Percentiles rank a stretch among this genome's conserved stretches.
These are phyloP conservation scores for Chrosomus eos DNA, from an alignment of 2,797 vertebrate species.

Conservation along the genomic window DNA sequence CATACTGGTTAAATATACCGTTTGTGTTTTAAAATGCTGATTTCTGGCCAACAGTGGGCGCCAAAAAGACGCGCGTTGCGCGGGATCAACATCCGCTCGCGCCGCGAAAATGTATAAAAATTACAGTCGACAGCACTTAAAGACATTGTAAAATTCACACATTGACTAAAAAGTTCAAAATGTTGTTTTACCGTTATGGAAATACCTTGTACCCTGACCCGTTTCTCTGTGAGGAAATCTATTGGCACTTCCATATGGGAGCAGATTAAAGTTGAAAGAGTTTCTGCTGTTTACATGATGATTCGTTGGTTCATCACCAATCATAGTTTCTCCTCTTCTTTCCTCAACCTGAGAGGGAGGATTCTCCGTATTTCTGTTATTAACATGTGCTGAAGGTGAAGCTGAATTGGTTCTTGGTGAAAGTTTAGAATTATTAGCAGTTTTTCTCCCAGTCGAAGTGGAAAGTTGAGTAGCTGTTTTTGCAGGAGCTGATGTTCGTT, in stretches of 20 bases:
- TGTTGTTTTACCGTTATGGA: constrained; percentile 76
- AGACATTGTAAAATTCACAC: neutral
- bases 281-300: constrained; percentile 71
- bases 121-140: neutral
- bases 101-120: neutral
- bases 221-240: constrained; percentile 61
- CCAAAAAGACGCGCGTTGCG: neutral
- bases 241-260: constrained; percentile 66
- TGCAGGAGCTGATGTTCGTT: neutral
- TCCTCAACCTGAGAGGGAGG: constrained; percentile 14
- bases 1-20: neutral
- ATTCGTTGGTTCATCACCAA: constrained; percentile 63
- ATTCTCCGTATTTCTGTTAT: neutral
- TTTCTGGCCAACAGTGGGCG: neutral
- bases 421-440: constrained; percentile 2
- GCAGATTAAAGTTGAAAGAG: constrained; percentile 74
- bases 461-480: neutral
- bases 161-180: neutral
- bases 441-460: neutral
- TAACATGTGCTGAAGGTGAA: neutral
- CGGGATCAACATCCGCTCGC: neutral
- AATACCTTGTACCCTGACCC: constrained; percentile 76
- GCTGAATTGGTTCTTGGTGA: neutral
- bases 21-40: neutral
- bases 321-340: constrained; percentile 32